phyloP scores from a whole-genome alignment of 2,113 vertebrate species.

The Pedionomus torquatus region DNA sequence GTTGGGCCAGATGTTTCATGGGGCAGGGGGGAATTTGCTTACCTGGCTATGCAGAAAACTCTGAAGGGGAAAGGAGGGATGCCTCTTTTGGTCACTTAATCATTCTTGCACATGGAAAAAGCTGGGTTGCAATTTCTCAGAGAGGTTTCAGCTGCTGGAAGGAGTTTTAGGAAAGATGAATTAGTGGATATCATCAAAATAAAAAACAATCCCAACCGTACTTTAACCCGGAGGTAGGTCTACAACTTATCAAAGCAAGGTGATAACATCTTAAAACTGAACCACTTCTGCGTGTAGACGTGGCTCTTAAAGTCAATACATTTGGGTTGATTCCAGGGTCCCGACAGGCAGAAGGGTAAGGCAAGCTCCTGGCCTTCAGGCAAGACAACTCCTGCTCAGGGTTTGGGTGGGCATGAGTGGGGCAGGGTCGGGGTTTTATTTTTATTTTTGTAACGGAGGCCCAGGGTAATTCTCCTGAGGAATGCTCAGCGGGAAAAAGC shows the following conservation, averaged over 20 bases:
- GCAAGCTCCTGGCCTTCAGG: neutral
- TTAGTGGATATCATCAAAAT: neutral
- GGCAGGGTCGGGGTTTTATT: neutral
- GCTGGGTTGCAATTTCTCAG: neutral
- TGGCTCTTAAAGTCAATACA: neutral
- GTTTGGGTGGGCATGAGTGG: neutral
- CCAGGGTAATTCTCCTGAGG: neutral
- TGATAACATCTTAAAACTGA: neutral
- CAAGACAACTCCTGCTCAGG: neutral
- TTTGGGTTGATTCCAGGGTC: neutral
- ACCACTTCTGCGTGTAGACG: neutral
- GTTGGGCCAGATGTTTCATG: neutral
- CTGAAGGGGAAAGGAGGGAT: neutral
- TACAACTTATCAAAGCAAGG: neutral
- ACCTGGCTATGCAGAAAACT: fast-evolving
- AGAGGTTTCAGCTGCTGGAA: neutral
- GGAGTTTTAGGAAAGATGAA: neutral
- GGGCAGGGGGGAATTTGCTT: neutral
- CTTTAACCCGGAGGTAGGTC: neutral
- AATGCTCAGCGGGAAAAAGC: neutral
- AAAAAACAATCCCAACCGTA: neutral
- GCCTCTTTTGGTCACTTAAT: neutral
- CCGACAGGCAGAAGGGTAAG: neutral
- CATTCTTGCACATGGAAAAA: neutral
- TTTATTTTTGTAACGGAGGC: neutral